Evolutionary conservation across 2,888 invertebrate genomes (phyloP).

Genomic region (Pyrochroa serraticornis): DNA sequence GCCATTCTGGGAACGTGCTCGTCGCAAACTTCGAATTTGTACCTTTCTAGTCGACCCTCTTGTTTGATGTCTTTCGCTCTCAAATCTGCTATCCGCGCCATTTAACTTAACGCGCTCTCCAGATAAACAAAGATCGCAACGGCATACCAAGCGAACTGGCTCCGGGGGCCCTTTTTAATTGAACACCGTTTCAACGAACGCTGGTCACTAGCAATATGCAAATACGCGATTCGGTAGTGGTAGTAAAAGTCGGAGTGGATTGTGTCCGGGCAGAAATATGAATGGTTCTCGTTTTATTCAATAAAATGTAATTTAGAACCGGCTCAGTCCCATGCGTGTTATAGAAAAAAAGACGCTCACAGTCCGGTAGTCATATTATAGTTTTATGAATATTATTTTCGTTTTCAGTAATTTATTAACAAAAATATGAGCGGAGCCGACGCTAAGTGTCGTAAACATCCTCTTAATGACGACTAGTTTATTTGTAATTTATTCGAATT

Average conservation of each 20-base stretch:
- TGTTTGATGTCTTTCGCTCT: conserved; percentile 32
- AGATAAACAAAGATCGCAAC: background rate
- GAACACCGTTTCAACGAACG: too few relatives aligned
- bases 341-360: conserved; percentile 42
- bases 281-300: conserved; percentile 42
- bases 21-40: conserved; percentile 42
- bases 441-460: conserved; percentile 59
- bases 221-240: conserved; percentile 42
- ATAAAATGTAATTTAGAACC: conserved; percentile 50
- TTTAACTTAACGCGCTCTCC: conserved; percentile 28
- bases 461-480: conserved; percentile 59
- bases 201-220: conserved; percentile 25
- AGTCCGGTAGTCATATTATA: conserved; percentile 59
- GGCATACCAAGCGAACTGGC: too few relatives aligned
- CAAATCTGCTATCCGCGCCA: conserved; percentile 30
- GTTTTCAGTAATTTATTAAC: conserved; percentile 59
- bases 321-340: conserved; percentile 42
- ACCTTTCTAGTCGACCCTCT: conserved; percentile 39
- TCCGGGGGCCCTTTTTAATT: too few relatives aligned
- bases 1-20: conserved; percentile 44
- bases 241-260: conserved; percentile 40
- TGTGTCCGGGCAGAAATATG: conserved; percentile 38
- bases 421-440: conserved; percentile 58
- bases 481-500: conserved; percentile 60
- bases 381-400: conserved; percentile 59